These are phyloP conservation scores for Pteronura brasiliensis DNA, from an alignment of 2,113 vertebrate species.

Conservation along the genomic window DNA sequence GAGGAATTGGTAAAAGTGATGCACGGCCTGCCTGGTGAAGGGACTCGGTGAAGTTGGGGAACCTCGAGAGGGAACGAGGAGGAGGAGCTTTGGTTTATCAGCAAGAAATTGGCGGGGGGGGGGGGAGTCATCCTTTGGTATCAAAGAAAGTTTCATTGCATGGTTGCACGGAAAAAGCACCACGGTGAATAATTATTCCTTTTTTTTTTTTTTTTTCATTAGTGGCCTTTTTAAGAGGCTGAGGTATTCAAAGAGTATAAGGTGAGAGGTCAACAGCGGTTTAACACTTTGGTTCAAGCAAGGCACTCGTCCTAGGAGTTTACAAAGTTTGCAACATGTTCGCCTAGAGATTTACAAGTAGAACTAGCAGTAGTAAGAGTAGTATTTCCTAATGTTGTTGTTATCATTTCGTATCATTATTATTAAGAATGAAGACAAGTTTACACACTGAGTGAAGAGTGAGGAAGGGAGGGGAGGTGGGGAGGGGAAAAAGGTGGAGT, in stretches of 20 bases:
- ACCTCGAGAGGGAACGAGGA: conserved; percentile 71
- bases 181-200: conserved; percentile 95
- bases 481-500: conserved; percentile 77
- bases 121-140: conserved; percentile 94
- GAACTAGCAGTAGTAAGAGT: conserved; percentile 79
- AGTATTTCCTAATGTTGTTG: conserved; percentile 78
- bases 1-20: conserved; percentile 95
- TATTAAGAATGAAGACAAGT: conserved; percentile 85
- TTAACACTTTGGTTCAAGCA: conserved; percentile 99
- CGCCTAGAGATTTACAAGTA: conserved; percentile 87
- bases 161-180: conserved; percentile 98
- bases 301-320: conserved; percentile 99
- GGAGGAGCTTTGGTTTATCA: conserved; percentile 97
- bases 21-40: conserved; percentile 91
- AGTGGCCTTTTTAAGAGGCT: conserved; percentile 99
- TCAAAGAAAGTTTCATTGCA: conserved; percentile 97
- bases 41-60: conserved; percentile 72
- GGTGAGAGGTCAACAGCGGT: conserved; percentile 99
- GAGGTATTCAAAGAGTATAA: conserved; percentile 99
- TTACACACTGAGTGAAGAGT: conserved; percentile 82
- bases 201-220: conserved; percentile 91
- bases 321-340: conserved; percentile 94
- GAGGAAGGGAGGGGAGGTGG: conserved; percentile 33
- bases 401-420: conserved; percentile 70
- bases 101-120: conserved; percentile 91